Evolutionary conservation across 2,888 invertebrate genomes (phyloP).

Genomic region (Magallana nippona): DNA sequence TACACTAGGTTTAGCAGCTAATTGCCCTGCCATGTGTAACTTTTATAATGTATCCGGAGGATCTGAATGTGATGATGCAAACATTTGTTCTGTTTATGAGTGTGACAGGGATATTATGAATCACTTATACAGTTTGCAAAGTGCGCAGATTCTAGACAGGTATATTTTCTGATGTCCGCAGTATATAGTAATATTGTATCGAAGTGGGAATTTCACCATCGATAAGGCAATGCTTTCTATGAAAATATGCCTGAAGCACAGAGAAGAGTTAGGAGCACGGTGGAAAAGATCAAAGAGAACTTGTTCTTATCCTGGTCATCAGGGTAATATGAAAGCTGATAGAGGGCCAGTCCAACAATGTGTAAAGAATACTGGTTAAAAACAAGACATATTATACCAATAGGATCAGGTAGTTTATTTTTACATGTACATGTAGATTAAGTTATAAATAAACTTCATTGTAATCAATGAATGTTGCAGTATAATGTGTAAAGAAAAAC

Average conservation of each 20-base stretch:
- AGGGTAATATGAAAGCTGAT: not conserved
- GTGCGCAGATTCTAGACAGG: not conserved
- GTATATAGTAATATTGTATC: not conserved
- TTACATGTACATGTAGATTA: too few relatives aligned
- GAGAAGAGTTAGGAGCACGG: not conserved
- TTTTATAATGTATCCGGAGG: not conserved
- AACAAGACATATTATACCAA: slow-evolving; percentile 39
- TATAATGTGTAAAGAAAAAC: too few relatives aligned
- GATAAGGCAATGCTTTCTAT: not conserved
- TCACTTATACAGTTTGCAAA: not conserved
- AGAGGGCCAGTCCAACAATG: slow-evolving; percentile 12
- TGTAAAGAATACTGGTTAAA: slow-evolving; percentile 36
- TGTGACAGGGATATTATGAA: not conserved
- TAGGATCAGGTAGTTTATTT: slow-evolving; percentile 36
- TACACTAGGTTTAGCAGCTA: not conserved
- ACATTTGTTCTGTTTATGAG: slow-evolving; percentile 15
- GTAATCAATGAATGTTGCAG: too few relatives aligned
- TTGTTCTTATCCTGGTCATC: slow-evolving; percentile 7
- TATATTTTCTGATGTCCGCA: not conserved
- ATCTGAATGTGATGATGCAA: not conserved
- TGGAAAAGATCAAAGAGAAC: not conserved
- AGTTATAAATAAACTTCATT: too few relatives aligned
- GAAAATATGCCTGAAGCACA: slow-evolving; percentile 1
- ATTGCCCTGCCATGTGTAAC: not conserved
- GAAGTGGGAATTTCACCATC: not conserved